These are phyloP conservation scores for Aleiodes leptofemur DNA, from an alignment of 2,888 invertebrate species.

Conservation along the genomic window DNA sequence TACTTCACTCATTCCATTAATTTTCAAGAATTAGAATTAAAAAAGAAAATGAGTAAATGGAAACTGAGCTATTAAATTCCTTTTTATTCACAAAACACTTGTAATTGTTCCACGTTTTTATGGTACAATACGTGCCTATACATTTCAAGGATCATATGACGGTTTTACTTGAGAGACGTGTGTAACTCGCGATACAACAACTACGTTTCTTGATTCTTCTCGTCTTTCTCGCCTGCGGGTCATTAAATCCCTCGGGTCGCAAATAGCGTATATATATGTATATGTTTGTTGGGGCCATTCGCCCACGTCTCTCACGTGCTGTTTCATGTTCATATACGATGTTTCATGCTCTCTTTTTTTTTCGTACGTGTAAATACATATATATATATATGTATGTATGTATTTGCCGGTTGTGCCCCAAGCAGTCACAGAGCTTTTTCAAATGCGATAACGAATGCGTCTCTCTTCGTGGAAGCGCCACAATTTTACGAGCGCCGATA, in stretches of 20 bases:
- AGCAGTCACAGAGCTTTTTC: slow-evolving; percentile 6
- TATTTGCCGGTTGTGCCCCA: slow-evolving; percentile 26
- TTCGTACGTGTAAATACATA: background rate
- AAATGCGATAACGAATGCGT: slow-evolving; percentile 31
- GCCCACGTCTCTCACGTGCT: slow-evolving; percentile 26
- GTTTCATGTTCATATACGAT: slow-evolving; percentile 10
- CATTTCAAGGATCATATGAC: slow-evolving; percentile 25
- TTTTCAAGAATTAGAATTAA: background rate
- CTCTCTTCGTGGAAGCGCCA: slow-evolving; percentile 22
- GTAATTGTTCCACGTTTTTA: slow-evolving; percentile 22
- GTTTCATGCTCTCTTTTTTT: slow-evolving; percentile 27
- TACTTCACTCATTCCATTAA: background rate
- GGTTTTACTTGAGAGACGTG: slow-evolving; percentile 4
- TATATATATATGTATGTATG: background rate
- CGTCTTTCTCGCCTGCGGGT: slow-evolving; percentile 21
- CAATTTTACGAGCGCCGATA: slow-evolving; percentile 29
- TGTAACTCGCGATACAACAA: slow-evolving; percentile 31
- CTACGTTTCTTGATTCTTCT: slow-evolving; percentile 17
- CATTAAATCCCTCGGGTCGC: slow-evolving; percentile 26
- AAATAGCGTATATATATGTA: background rate
- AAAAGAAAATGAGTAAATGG: background rate
- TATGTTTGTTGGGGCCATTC: slow-evolving; percentile 3
- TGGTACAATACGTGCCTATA: slow-evolving; percentile 29
- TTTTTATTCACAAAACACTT: slow-evolving; percentile 2
- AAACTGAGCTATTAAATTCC: slow-evolving; percentile 9